Conservation (phyloP, 2,113 vertebrate species). For the Benitochromis conjunctus region DNA sequence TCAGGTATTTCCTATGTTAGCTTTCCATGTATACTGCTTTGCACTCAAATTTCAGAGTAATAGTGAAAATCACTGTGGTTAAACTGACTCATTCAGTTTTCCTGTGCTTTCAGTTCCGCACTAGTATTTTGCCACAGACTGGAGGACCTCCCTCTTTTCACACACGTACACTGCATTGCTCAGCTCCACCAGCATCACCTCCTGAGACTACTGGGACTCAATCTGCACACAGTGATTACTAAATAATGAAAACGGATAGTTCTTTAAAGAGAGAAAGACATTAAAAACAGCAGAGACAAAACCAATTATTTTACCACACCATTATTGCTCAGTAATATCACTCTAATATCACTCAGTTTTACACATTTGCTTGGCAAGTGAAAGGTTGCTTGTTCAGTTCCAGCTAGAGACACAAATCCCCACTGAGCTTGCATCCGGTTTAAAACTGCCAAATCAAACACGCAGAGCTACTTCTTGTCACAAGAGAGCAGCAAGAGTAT, state of each 20-base stretch:
- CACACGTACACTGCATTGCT: conserved; percentile 84
- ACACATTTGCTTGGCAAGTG: neutral
- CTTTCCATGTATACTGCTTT: neutral
- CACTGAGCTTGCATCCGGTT: rapidly evolving
- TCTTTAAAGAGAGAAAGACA: neutral
- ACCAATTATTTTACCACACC: too few relatives aligned
- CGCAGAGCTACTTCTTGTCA: neutral
- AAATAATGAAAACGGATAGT: neutral
- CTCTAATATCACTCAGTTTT: too few relatives aligned
- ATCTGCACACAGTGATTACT: conserved; percentile 50
- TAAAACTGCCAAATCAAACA: neutral
- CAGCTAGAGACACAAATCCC: neutral
- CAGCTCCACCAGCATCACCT: conserved; percentile 92
- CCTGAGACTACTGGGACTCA: conserved; percentile 85
- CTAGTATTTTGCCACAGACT: conserved; percentile 75
- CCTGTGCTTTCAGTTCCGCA: conserved; percentile 33
- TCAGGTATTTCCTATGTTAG: neutral
- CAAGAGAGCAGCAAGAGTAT: rapidly evolving
- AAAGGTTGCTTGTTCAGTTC: neutral
- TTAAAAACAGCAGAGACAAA: too few relatives aligned
- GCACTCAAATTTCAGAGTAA: neutral
- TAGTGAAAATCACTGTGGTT: neutral
- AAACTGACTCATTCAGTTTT: neutral
- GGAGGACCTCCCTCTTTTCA: conserved; percentile 80
- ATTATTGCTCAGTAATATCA: too few relatives aligned